These are phyloP conservation scores for Hyalella azteca DNA, from an alignment of 2,888 invertebrate species.

Conservation along the genomic window DNA sequence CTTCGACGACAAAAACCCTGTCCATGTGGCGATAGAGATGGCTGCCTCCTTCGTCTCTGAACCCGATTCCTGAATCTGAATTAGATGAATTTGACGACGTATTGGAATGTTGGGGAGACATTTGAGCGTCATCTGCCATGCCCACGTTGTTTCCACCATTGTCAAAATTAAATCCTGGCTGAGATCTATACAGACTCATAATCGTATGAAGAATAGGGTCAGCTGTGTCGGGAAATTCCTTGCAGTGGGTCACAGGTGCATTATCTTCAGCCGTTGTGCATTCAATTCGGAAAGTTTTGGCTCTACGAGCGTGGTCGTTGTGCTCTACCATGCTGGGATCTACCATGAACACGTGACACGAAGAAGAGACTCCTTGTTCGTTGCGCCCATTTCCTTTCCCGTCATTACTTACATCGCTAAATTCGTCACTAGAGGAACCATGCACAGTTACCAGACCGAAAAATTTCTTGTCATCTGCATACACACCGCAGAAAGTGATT, in stretches of 20 bases:
- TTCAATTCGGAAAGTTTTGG: slow-evolving; percentile 81
- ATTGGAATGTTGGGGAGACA: slow-evolving; percentile 59
- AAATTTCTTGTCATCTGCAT: slow-evolving; percentile 87
- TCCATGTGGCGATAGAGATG: slow-evolving; percentile 60
- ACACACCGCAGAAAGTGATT: slow-evolving; percentile 86
- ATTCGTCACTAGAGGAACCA: slow-evolving; percentile 52
- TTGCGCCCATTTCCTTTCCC: slow-evolving; percentile 6
- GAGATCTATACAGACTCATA: slow-evolving; percentile 66
- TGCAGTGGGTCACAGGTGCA: slow-evolving; percentile 67
- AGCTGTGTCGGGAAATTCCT: slow-evolving; percentile 89
- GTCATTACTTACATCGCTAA: slow-evolving; percentile 67
- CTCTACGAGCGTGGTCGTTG: slow-evolving; percentile 77
- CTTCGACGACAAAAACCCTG: slow-evolving; percentile 61
- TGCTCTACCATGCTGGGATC: slow-evolving; percentile 87
- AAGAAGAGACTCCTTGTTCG: slow-evolving; percentile 67
- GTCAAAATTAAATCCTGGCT: slow-evolving; percentile 53
- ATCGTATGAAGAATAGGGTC: slow-evolving; percentile 70
- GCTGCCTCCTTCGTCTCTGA: slow-evolving; percentile 76
- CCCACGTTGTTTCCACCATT: slow-evolving; percentile 51
- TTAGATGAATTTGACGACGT: slow-evolving; percentile 71
- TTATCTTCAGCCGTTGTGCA: slow-evolving; percentile 73
- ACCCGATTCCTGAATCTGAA: slow-evolving; percentile 94
- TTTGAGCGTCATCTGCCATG: slow-evolving; percentile 58
- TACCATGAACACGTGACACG: slow-evolving; percentile 94
- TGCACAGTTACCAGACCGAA: slow-evolving; percentile 85